Evolutionary conservation across 2,113 vertebrate genomes (phyloP), one percentile per base, ranked within the genome.

Genomic region (Oncorhynchus clarkii): DNA sequence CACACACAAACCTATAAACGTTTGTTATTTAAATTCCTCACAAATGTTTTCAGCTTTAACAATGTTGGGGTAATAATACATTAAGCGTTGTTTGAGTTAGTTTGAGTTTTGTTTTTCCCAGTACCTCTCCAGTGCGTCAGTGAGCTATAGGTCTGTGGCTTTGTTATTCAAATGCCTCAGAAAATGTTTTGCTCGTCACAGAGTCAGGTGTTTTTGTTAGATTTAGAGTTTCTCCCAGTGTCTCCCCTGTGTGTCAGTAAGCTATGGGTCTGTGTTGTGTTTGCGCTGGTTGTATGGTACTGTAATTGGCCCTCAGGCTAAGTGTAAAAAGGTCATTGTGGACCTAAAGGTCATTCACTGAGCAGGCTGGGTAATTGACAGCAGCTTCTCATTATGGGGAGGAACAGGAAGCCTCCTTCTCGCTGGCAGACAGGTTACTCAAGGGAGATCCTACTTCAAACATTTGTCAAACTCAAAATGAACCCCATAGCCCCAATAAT

Each of bases 271-370:
- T 54, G 51, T 54, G 51, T 18, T 54, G 51, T 54, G 16, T 54
- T 73, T 22, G 69, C 49, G 14, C 12, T 70, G 26, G 1, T 57
- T 57, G 51, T 66, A 80, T 18, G 16, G 51, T 18, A 54, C 51
- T 82, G 74, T 92, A 91, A 94, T 93, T 91, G 88, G 80, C 60
- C 60, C 48, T 51, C 72, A 54, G 22, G 71, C 59, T 72, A 34
- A 24, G 70, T 72, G 74, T 77, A 22, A 9, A 88, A 92, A 92
- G 87, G 91, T 90, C 87, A 89, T 67, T 5, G 0, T 62, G 18
- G 24, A 80, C 72, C 81, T 84, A 91, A 91, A 93, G 91, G 91
- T 78, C 85, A 82, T 80, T 77, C 48, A 24, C 71, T 71, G 60
- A 60, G 60, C 78, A 65, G 60, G 75, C 62, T 60, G 70, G 62